Conservation (phyloP, 2,888 invertebrate genomes). For the Lepidocyrtinus sp. region DNA sequence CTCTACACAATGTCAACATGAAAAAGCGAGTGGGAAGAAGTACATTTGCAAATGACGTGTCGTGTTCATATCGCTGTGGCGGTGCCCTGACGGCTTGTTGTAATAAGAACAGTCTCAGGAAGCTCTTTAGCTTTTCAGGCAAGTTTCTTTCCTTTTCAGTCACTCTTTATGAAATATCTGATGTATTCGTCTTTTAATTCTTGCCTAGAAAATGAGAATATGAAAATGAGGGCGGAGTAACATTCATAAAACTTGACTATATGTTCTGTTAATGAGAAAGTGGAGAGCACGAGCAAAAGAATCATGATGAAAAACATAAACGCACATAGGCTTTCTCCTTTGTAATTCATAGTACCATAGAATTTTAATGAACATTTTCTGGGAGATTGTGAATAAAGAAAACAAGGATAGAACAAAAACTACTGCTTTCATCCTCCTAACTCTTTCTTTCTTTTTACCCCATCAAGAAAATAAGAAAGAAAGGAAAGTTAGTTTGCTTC, state of each 20-base stretch:
- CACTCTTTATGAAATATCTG: no score
- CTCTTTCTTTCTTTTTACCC: constrained; percentile 28
- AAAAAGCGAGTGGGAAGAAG: constrained; percentile 25
- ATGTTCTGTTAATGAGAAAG: constrained; percentile 8
- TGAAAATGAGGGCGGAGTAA: neutral
- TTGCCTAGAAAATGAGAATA: neutral
- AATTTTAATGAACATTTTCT: constrained; percentile 56
- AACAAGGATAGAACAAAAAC: constrained; percentile 45
- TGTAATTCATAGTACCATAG: constrained; percentile 50
- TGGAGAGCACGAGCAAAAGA: constrained; percentile 21
- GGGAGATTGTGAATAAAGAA: constrained; percentile 22
- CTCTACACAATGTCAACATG: constrained; percentile 37
- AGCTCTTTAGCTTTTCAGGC: no score
- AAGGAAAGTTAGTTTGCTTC: constrained; percentile 5
- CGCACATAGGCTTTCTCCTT: constrained; percentile 25
- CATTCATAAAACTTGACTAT: neutral
- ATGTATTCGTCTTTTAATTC: no score
- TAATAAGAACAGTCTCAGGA: no score
- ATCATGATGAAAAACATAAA: constrained; percentile 24
- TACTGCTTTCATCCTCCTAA: neutral
- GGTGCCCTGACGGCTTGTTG: no score
- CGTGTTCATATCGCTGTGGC: no score
- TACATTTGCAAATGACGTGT: constrained; percentile 45
- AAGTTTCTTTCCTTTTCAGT: no score
- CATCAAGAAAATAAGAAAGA: constrained; percentile 29